Conservation (phyloP, 2,888 invertebrate genomes). For the Craniophora ligustri region DNA sequence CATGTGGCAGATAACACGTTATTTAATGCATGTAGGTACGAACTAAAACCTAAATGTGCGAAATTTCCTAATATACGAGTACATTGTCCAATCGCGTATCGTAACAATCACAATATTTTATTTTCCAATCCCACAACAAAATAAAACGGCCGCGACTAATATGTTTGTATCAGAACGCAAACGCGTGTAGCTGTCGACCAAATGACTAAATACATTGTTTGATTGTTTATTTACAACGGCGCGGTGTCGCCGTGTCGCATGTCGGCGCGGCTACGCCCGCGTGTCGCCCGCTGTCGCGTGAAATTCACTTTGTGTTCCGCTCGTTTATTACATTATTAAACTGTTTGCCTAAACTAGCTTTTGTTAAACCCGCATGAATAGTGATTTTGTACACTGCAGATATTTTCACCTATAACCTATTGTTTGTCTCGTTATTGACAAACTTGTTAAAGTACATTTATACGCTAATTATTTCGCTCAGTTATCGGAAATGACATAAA, state of each 20-base stretch:
- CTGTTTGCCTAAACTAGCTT: slow-evolving; percentile 38
- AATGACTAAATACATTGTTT: slow-evolving; percentile 48
- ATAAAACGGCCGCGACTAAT: slow-evolving; percentile 36
- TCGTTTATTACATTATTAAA: slow-evolving; percentile 34
- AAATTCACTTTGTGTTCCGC: slow-evolving; percentile 41
- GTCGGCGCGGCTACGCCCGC: slow-evolving; percentile 15
- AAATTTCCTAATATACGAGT: slow-evolving; percentile 15
- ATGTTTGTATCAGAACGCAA: slow-evolving; percentile 32
- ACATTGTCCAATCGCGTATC: slow-evolving; percentile 2
- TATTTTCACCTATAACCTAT: slow-evolving; percentile 4
- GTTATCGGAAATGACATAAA: too few species aligned
- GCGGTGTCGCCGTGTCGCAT: slow-evolving; percentile 19
- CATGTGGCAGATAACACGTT: too few species aligned
- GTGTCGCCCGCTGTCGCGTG: slow-evolving; percentile 13
- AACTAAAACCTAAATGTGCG: not conserved
- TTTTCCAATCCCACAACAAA: slow-evolving; percentile 25
- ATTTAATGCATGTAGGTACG: not conserved
- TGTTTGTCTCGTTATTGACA: slow-evolving; percentile 1
- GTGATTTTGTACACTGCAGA: slow-evolving; percentile 13
- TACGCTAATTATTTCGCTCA: too few species aligned
- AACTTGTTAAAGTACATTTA: too few species aligned
- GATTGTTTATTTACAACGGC: slow-evolving; percentile 40
- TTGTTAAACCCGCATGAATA: slow-evolving; percentile 29
- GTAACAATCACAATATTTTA: slow-evolving; percentile 23
- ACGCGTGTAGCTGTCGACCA: slow-evolving; percentile 39